Conservation (phyloP, 2,113 vertebrate species). For the Phalacrocorax pelagicus region DNA sequence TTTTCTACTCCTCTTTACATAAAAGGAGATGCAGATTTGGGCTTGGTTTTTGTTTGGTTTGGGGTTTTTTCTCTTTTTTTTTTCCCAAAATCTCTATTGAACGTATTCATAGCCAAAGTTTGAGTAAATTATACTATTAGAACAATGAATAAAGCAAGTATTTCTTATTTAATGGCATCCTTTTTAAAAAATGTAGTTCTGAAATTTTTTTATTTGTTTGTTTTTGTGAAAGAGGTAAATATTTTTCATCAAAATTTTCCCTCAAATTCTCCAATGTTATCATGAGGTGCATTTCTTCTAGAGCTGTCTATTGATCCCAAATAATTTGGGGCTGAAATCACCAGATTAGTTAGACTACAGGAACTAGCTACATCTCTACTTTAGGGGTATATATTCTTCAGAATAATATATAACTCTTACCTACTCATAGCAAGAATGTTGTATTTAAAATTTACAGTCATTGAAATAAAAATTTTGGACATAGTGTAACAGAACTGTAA, state of each 20-base stretch:
- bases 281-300: background rate
- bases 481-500: background rate
- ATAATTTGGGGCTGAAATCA: background rate
- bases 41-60: background rate
- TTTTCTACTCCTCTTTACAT: background rate
- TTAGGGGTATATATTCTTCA: background rate
- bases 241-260: background rate
- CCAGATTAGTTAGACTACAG: background rate
- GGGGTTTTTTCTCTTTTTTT: too few relatives aligned
- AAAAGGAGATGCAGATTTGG: background rate
- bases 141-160: background rate
- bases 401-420: background rate
- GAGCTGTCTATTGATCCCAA: background rate
- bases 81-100: background rate
- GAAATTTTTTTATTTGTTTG: background rate
- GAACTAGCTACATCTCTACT: background rate
- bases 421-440: background rate
- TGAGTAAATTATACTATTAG: background rate
- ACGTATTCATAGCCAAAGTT: background rate
- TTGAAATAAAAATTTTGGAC: background rate
- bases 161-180: background rate
- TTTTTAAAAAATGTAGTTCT: background rate
- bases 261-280: background rate
- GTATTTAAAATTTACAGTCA: background rate
- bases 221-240: background rate